phyloP scores from a whole-genome alignment of 1,140 invertebrate genomes.

The Contarinia nasturtii region DNA sequence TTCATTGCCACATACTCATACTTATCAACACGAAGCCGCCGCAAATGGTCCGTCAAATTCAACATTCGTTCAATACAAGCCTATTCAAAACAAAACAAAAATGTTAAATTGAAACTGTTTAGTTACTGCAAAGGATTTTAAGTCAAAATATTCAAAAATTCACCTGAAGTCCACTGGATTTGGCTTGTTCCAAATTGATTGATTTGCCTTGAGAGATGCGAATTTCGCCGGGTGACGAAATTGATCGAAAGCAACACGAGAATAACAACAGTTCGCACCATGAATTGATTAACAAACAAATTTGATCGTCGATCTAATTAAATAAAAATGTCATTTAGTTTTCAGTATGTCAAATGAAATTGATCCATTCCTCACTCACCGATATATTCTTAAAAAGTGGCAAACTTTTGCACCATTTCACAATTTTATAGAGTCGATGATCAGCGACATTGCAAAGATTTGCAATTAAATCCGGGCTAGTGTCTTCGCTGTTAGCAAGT shows the following conservation, averaged over 20 bases:
- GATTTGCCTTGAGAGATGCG: constrained; percentile 56
- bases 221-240: constrained; percentile 71
- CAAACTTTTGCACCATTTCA: constrained; percentile 95
- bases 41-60: constrained; percentile 80
- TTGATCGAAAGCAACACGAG: constrained; percentile 79
- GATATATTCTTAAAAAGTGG: constrained; percentile 92
- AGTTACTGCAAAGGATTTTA: not conserved
- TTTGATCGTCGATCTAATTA: constrained; percentile 82
- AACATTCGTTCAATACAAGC: constrained; percentile 86
- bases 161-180: constrained; percentile 29
- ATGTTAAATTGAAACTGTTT: too few species aligned
- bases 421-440: constrained; percentile 89
- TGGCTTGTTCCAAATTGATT: constrained; percentile 41
- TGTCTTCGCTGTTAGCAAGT: constrained; percentile 38
- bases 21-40: constrained; percentile 76
- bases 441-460: constrained; percentile 87
- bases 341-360: not conserved
- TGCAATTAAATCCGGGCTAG: constrained; percentile 66
- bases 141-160: constrained; percentile 1
- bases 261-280: constrained; percentile 92
- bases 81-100: constrained; percentile 17
- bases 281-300: constrained; percentile 86
- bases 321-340: constrained; percentile 1
- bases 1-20: constrained; percentile 96
- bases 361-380: constrained; percentile 27